Evolutionary conservation across 1,140 invertebrate species (phyloP), one percentile per base, ranked within the genome.

Genomic region (Trichonephila inaurata): DNA sequence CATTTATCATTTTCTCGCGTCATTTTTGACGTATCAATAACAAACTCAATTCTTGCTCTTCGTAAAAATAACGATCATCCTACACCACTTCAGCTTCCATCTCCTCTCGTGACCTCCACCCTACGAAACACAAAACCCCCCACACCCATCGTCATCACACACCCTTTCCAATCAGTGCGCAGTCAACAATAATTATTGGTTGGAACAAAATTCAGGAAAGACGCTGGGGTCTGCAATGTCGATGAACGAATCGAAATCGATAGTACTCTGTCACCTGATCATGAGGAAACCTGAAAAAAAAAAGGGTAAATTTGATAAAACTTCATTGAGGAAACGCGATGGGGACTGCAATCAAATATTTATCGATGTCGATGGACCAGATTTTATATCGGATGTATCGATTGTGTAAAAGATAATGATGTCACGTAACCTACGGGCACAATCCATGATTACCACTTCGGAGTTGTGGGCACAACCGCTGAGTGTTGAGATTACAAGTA

Each of bases 361-460:
- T 33, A 61, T 60, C 12, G 40, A 83, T 10, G 16, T 18, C 2
- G 14, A 60, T 24, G 28, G 14, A 28, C 44, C 28, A 8, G 24
- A 87, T 64, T 87, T 87, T 87, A 33, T 87, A 87, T 87, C 60
- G 85, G 19, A 18, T 33, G 2, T 14, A 87, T 64, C 60, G 85
- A 64, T 64, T 62, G 0, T 21, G n/a, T 19, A 14, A 33, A 40
- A 62, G 85, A 87, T 87, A 87, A 87, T 87, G 85, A 87, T 87
- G 85, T 87, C 85, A 87, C 85, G 85, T 87, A 64, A 87, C 58
- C 85, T 19, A 18, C 62, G 28, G 85, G 58, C 58, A 51, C 51
- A 61, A 61, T 87, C 18, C 60, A 14, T 61, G 85, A 64, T 87
- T 87, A 21, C 85, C 85, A 77, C 28, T 33, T 77, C 72, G 72